Percentiles rank a stretch among this genome's conserved stretches.
Evolutionary conservation across 2,797 vertebrate genomes (phyloP).

Genomic region (Sphenodon punctatus): DNA sequence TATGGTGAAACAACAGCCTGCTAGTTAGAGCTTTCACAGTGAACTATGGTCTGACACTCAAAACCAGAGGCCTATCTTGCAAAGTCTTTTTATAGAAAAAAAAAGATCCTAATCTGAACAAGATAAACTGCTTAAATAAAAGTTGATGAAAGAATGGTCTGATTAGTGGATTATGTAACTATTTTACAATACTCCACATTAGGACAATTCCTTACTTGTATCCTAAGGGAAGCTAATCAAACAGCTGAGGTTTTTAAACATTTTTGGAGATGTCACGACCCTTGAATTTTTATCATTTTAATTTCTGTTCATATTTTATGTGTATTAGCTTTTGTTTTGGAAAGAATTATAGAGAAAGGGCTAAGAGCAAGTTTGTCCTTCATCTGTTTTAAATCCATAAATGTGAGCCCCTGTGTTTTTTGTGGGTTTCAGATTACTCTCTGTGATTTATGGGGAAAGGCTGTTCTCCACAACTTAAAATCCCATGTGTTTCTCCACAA

Average conservation of each 20-base stretch:
- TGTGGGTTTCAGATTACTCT: slow-evolving; percentile 63
- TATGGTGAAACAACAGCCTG: slow-evolving; percentile 50
- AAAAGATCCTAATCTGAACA: slow-evolving; percentile 72
- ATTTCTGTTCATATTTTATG: slow-evolving; percentile 28
- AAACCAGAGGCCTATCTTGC: slow-evolving; percentile 68
- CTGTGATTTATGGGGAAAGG: slow-evolving; percentile 66
- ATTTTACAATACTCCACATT: slow-evolving; percentile 56
- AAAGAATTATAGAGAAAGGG: slow-evolving; percentile 56
- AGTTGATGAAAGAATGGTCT: slow-evolving; percentile 68
- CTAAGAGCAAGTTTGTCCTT: slow-evolving; percentile 60
- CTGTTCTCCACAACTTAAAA: slow-evolving; percentile 57
- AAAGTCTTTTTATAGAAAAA: slow-evolving; percentile 64
- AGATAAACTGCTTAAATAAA: slow-evolving; percentile 75
- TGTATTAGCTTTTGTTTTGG: slow-evolving; percentile 28
- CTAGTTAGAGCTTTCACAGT: slow-evolving; percentile 46
- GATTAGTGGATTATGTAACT: slow-evolving; percentile 51
- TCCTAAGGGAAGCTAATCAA: slow-evolving; percentile 6
- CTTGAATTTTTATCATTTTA: slow-evolving; percentile 17
- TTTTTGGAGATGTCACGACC: slow-evolving; percentile 34
- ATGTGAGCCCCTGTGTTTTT: slow-evolving; percentile 60
- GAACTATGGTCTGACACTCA: slow-evolving; percentile 71
- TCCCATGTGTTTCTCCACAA: slow-evolving; percentile 56
- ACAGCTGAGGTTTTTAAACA: slow-evolving; percentile 8
- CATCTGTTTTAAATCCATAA: slow-evolving; percentile 68
- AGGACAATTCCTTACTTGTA: slow-evolving; percentile 47